Conservation (phyloP, 1,140 invertebrate genomes). For the Neomicropteryx cornuta region DNA sequence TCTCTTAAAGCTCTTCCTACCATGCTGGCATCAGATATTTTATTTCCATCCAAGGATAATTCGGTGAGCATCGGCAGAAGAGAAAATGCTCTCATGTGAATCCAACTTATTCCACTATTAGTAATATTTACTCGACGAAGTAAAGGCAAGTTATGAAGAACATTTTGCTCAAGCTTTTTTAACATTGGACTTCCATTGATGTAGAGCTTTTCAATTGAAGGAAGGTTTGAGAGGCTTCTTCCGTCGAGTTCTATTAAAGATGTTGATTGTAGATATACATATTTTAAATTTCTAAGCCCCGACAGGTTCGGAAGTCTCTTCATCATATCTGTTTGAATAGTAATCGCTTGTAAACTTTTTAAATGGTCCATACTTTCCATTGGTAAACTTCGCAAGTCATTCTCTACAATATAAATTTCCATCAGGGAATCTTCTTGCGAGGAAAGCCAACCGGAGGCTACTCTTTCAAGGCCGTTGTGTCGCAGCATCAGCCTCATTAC, state of each 20-base stretch:
- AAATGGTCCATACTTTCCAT: slow-evolving; percentile 64
- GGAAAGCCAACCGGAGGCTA: slow-evolving; percentile 69
- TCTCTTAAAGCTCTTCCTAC: slow-evolving; percentile 66
- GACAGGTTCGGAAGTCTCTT: slow-evolving; percentile 59
- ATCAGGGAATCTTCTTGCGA: slow-evolving; percentile 63
- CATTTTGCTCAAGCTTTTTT: slow-evolving; percentile 53
- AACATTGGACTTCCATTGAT: slow-evolving; percentile 57
- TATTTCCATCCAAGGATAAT: slow-evolving; percentile 58
- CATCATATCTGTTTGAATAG: slow-evolving; percentile 61
- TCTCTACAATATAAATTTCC: slow-evolving; percentile 76
- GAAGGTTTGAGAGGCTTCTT: slow-evolving; percentile 58
- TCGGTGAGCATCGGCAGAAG: slow-evolving; percentile 59
- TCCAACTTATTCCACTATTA: slow-evolving; percentile 62
- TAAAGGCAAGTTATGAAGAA: slow-evolving; percentile 62
- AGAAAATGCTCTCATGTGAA: slow-evolving; percentile 65
- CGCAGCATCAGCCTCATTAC: slow-evolving; percentile 70
- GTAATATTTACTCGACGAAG: slow-evolving; percentile 65
- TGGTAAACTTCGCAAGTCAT: slow-evolving; percentile 63
- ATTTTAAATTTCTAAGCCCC: slow-evolving; percentile 49
- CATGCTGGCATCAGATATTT: slow-evolving; percentile 63
- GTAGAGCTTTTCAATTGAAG: slow-evolving; percentile 62
- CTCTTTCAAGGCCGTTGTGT: slow-evolving; percentile 69
- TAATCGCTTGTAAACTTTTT: slow-evolving; percentile 67
- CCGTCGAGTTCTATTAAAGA: slow-evolving; percentile 57
- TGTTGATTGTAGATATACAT: slow-evolving; percentile 57